Base-by-base conservation (phyloP, 2,113 vertebrate species). In the Upupa epops region DNA sequence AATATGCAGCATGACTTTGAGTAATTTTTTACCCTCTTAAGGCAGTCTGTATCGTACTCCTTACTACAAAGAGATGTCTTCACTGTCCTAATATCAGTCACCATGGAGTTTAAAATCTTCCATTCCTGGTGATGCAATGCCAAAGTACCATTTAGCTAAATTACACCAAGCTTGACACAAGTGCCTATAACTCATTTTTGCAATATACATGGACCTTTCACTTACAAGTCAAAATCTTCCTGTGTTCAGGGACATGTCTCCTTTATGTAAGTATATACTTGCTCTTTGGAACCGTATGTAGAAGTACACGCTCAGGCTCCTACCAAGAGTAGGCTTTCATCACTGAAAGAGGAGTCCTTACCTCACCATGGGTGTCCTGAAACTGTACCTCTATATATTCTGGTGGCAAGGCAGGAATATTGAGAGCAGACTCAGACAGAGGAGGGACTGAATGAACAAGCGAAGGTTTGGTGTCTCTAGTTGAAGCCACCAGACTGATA, bases 371-470 rank as follows among this genome's bases (percentile, higher is more conserved):
- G n/a, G 82, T 45, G 42, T 98, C 97, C 90, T 96, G 95, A 82
- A 99, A 97, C 48, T 95, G 72, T 22, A 98, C 98, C 34, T 98
- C 97, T 51, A 99, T 88, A 80, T 97, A 99, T 6, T 97, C 92
- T 21, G 96, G 89, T 25, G 99, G 98, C 55, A 98, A 89, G n/a
- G 97, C 80, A 28, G 99, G 99, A 82, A 99, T 94, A 94, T 96
- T 99, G 34, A 99, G 98, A 31, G 97, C 69, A 22, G 97, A 97
- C 25, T 98, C 93, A 5, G 98, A 98, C 24, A 99, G 71, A 0
- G 98, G 98, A 28, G 98, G 97, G 8, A 97, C n/a, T 2, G 99
- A 99, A 52, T 8, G 52, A 76, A 94, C 91, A 66, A 99, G 98
- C 8, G 98, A 98, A 22, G 97, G 89, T 63, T 96, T 96, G 0